Evolutionary conservation across 2,888 invertebrate genomes (phyloP).

Genomic region (Lacanobia wlatinum): DNA sequence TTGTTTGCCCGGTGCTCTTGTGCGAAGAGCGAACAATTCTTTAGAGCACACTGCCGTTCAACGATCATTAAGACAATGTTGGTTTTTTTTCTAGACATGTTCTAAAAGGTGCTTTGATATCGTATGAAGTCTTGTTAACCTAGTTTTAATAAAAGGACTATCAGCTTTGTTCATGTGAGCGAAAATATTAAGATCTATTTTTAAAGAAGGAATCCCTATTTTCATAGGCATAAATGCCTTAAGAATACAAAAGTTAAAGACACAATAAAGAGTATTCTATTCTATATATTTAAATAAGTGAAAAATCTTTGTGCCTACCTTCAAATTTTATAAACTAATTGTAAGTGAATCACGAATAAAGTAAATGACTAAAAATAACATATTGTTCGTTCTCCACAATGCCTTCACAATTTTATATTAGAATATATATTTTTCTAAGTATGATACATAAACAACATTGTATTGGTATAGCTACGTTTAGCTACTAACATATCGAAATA

Average conservation of each 20-base stretch:
- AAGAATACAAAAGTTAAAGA: not conserved
- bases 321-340: not conserved
- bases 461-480: slow-evolving; percentile 22
- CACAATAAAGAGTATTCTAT: too few relatives aligned
- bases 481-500: slow-evolving; percentile 41
- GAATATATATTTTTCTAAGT: not conserved
- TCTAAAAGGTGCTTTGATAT: slow-evolving; percentile 48
- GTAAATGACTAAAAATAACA: not conserved
- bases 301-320: not conserved
- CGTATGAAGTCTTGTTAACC: slow-evolving; percentile 10
- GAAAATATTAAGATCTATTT: not conserved
- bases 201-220: not conserved
- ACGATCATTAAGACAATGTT: slow-evolving; percentile 58
- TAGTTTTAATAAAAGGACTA: not conserved
- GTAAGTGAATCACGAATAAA: not conserved
- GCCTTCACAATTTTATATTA: not conserved
- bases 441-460: slow-evolving; percentile 6
- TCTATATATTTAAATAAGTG: too few relatives aligned
- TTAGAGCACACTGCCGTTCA: slow-evolving; percentile 45
- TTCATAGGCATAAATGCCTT: not conserved
- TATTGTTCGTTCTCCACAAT: not conserved
- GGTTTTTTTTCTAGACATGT: slow-evolving; percentile 39
- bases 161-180: not conserved
- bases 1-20: slow-evolving; percentile 36
- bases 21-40: slow-evolving; percentile 44